phyloP scores from a whole-genome alignment of 2,888 invertebrate genomes.

The Lutraria lutraria region DNA sequence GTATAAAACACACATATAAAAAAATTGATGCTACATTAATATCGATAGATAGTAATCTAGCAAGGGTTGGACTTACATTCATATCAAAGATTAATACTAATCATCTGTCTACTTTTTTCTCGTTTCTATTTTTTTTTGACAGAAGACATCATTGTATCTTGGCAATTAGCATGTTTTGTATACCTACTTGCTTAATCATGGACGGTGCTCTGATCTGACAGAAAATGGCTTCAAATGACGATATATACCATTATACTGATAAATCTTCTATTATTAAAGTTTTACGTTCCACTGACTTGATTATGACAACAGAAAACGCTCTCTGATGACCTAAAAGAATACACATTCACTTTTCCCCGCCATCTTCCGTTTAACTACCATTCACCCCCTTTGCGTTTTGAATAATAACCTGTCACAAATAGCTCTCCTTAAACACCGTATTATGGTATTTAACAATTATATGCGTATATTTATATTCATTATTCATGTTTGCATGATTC shows the following conservation, averaged over 20 bases:
- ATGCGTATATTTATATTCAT: constrained; percentile 10
- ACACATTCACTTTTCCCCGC: neutral
- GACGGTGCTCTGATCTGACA: neutral
- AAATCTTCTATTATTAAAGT: neutral
- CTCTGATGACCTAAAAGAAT: neutral
- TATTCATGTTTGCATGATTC: constrained; percentile 19
- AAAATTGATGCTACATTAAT: no score
- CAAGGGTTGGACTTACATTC: no score
- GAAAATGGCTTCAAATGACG: neutral
- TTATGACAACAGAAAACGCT: neutral
- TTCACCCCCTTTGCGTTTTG: neutral
- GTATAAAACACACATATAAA: no score
- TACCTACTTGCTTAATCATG: no score
- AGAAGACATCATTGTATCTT: no score
- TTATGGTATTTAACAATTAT: neutral
- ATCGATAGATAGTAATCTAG: no score
- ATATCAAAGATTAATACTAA: no score
- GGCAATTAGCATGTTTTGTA: no score
- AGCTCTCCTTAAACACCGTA: constrained; percentile 6
- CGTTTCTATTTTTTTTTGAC: no score
- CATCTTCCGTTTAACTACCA: neutral
- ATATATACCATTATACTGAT: neutral
- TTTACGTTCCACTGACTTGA: neutral
- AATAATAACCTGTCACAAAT: neutral
- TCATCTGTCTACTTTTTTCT: no score